Evolutionary conservation across 2,113 vertebrate species (phyloP).

Genomic region (Toxostoma redivivum): DNA sequence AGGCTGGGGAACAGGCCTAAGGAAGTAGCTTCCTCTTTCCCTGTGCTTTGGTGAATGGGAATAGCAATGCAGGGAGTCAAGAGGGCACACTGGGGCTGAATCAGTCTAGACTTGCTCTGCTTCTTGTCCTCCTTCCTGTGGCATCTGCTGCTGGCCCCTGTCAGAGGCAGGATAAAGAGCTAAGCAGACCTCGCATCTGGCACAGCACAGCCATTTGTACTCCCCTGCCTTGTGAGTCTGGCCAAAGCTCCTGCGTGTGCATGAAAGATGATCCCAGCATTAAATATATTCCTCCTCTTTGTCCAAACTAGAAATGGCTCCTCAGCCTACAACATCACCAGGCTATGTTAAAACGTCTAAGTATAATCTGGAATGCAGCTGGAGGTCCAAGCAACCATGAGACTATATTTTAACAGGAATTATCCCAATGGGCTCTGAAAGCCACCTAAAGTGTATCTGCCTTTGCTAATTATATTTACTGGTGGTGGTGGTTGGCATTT

Average conservation of each 20-base stretch:
- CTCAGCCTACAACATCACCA: neutral
- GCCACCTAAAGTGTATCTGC: constrained; percentile 28
- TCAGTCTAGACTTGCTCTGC: neutral
- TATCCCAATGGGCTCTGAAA: constrained; percentile 1
- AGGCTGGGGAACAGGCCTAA: neutral
- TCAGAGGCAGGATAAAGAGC: neutral
- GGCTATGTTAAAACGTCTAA: neutral
- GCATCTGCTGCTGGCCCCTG: neutral
- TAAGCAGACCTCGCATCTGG: neutral
- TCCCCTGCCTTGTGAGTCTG: neutral
- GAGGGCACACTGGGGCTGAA: neutral
- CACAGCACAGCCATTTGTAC: neutral
- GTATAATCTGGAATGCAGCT: neutral
- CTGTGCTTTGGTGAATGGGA: neutral
- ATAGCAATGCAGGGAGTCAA: neutral
- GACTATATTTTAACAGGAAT: neutral
- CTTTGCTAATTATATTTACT: constrained; percentile 71
- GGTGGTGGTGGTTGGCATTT: neutral
- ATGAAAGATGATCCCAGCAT: neutral
- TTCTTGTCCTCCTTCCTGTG: neutral
- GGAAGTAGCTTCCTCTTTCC: neutral
- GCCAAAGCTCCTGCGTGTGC: neutral
- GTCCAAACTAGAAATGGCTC: neutral
- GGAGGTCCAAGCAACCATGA: neutral
- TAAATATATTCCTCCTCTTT: neutral